These are phyloP conservation scores for Mustelus asterias DNA, from an alignment of 2,113 vertebrate species.

Conservation along the genomic window DNA sequence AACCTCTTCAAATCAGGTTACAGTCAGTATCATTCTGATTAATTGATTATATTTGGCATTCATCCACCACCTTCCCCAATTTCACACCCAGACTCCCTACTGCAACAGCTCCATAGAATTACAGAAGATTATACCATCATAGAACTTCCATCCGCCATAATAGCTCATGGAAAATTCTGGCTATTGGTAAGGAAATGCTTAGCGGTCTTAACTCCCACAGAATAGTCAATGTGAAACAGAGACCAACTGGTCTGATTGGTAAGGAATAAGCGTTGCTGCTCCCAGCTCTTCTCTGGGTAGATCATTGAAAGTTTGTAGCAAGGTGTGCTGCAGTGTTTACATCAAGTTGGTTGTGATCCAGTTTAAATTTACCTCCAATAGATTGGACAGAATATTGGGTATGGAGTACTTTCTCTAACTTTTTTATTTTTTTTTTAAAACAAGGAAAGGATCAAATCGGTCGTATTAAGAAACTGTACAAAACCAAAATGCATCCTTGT, in stretches of 20 bases:
- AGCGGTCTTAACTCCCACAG: slow-evolving; percentile 19
- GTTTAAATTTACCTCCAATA: slow-evolving; percentile 29
- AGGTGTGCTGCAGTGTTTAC: slow-evolving; percentile 30
- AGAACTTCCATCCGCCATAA: slow-evolving; percentile 28
- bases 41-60: slow-evolving; percentile 63
- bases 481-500: slow-evolving; percentile 37
- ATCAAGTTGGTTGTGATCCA: slow-evolving; percentile 27
- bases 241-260: slow-evolving; percentile 1
- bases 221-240: slow-evolving; percentile 22
- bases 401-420: slow-evolving; percentile 30
- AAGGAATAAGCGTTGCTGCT: neutral
- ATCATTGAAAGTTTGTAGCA: slow-evolving; percentile 28
- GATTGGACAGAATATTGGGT: slow-evolving; percentile 26
- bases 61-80: slow-evolving; percentile 67
- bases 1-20: slow-evolving; percentile 60
- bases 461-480: slow-evolving; percentile 37
- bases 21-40: slow-evolving; percentile 51
- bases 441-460: slow-evolving; percentile 33
- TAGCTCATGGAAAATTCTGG: slow-evolving; percentile 28
- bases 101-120: slow-evolving; percentile 47
- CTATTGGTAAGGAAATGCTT: slow-evolving; percentile 26
- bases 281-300: slow-evolving; percentile 30
- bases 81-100: slow-evolving; percentile 64
- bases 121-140: slow-evolving; percentile 32
- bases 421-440: slow-evolving; percentile 35